phyloP scores from a whole-genome alignment of 2,888 invertebrate species.

The Balanococcus diminutus region DNA sequence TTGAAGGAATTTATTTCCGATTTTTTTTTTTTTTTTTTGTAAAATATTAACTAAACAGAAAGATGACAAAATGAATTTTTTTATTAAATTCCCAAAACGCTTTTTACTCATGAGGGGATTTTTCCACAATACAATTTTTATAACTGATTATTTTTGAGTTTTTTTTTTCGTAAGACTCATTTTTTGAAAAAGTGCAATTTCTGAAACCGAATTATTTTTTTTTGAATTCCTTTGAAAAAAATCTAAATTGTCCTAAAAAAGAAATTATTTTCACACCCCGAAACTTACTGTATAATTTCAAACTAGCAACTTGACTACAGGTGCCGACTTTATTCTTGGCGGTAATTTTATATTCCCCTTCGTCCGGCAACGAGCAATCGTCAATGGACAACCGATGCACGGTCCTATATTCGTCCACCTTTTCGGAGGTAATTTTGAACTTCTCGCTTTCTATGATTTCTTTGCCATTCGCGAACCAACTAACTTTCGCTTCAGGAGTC shows the following conservation, averaged over 20 bases:
- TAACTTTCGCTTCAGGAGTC: slow-evolving; percentile 86
- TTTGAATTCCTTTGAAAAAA: neutral
- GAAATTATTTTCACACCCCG: neutral
- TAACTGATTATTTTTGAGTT: too few relatives aligned
- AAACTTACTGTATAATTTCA: slow-evolving; percentile 75
- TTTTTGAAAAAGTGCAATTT: too few relatives aligned
- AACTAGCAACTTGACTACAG: slow-evolving; percentile 70
- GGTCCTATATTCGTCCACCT: slow-evolving; percentile 69
- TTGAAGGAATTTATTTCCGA: too few relatives aligned
- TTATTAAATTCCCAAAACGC: too few relatives aligned
- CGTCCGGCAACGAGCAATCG: slow-evolving; percentile 73
- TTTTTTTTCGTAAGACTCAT: too few relatives aligned
- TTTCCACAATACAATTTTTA: too few relatives aligned
- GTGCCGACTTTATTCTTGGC: slow-evolving; percentile 82
- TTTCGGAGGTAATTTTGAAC: slow-evolving; percentile 69
- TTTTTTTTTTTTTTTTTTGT: too few relatives aligned
- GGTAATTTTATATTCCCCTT: slow-evolving; percentile 76
- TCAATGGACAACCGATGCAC: slow-evolving; percentile 75
- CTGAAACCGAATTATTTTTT: too few relatives aligned
- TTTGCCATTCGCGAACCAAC: slow-evolving; percentile 69
- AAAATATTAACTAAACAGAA: too few relatives aligned
- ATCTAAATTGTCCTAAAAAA: neutral
- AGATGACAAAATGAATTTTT: too few relatives aligned
- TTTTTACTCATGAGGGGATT: too few relatives aligned
- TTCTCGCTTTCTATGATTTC: slow-evolving; percentile 61